Percentiles rank a stretch among this genome's conserved stretches.
These are phyloP conservation scores for Neoitamus cyanurus DNA, from an alignment of 2,888 invertebrate genomes.

Conservation along the genomic window DNA sequence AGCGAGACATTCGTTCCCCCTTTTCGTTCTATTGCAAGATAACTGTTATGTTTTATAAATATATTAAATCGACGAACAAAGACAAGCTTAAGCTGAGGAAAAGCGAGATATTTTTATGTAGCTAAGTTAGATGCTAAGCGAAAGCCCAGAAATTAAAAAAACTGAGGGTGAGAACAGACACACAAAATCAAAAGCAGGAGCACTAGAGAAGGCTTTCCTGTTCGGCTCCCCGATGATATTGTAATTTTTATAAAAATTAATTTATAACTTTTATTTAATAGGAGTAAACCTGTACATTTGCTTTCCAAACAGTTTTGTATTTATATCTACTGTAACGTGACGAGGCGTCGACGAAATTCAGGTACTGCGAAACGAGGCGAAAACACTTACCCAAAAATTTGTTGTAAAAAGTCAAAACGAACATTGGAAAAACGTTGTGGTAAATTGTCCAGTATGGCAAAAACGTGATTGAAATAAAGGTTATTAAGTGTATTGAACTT, in stretches of 20 bases:
- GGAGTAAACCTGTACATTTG: constrained; percentile 30
- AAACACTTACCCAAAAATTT: constrained; percentile 12
- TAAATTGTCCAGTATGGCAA: constrained; percentile 3
- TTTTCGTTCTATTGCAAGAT: background rate
- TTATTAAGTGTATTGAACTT: constrained; percentile 40
- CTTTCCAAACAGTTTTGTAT: constrained; percentile 40
- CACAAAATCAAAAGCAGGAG: background rate
- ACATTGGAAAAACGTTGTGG: background rate
- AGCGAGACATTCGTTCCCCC: background rate
- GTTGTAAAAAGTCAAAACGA: constrained; percentile 13
- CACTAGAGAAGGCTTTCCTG: background rate
- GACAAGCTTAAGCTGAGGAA: background rate
- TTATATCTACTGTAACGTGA: constrained; percentile 17
- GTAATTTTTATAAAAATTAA: constrained; percentile 30
- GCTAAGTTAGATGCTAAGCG: constrained; percentile 6
- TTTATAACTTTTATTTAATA: constrained; percentile 33
- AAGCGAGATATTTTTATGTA: constrained; percentile 29
- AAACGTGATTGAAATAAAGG: constrained; percentile 45
- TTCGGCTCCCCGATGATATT: background rate
- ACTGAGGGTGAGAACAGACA: background rate
- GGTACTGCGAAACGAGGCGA: background rate
- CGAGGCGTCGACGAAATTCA: background rate
- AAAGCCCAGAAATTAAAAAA: background rate
- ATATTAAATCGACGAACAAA: background rate
- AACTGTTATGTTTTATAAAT: constrained; percentile 16